Percentiles rank a stretch among this genome's conserved stretches.
phyloP scores from a whole-genome alignment of 2,888 invertebrate species.

The Atrina japonica region DNA sequence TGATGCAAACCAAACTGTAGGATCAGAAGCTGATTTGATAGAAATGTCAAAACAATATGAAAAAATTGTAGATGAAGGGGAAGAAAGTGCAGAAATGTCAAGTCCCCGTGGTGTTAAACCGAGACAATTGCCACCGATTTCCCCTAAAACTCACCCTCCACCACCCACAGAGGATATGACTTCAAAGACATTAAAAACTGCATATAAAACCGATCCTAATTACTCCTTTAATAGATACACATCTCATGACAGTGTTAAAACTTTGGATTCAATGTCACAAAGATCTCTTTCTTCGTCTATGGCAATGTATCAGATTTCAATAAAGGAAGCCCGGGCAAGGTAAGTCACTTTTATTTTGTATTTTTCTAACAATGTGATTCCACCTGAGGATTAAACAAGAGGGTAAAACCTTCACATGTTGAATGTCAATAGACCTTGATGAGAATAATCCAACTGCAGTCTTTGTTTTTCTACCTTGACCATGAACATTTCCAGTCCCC shows the following conservation, averaged over 20 bases:
- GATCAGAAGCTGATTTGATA: slow-evolving; percentile 27
- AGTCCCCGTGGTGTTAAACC: slow-evolving; percentile 33
- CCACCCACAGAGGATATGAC: slow-evolving; percentile 61
- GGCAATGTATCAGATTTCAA: slow-evolving; percentile 64
- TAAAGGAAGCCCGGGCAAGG: slow-evolving; percentile 73
- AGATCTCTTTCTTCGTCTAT: slow-evolving; percentile 62
- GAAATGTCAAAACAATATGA: slow-evolving; percentile 22
- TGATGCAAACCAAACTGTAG: slow-evolving; percentile 15
- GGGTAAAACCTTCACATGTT: too few relatives aligned
- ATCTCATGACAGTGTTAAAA: slow-evolving; percentile 4
- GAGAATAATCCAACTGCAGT: too few relatives aligned
- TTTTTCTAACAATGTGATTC: neutral
- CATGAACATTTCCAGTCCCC: too few relatives aligned
- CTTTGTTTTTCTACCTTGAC: too few relatives aligned
- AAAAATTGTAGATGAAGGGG: slow-evolving; percentile 20
- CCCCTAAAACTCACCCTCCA: slow-evolving; percentile 59
- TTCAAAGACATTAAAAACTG: slow-evolving; percentile 61
- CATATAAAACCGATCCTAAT: slow-evolving; percentile 66
- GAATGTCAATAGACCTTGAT: too few relatives aligned
- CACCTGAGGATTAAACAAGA: too few relatives aligned
- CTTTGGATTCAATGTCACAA: slow-evolving; percentile 52
- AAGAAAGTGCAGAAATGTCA: slow-evolving; percentile 33
- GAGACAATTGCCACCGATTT: slow-evolving; percentile 59
- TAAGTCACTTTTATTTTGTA: slow-evolving; percentile 30
- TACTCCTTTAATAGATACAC: slow-evolving; percentile 49